Percentiles rank a stretch among this genome's conserved stretches.
Evolutionary conservation across 1,140 invertebrate species (phyloP).

Genomic region (Apis mellifera): Amel_HAv3.1 CM009931.2:376001-376500

Average conservation of each 20-base stretch:
- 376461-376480: slow-evolving; percentile 81
- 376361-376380: slow-evolving; percentile 76
- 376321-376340: slow-evolving; percentile 75
- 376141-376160: neutral
- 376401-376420: slow-evolving; percentile 70
- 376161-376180: neutral
- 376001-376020: neutral
- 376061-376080: neutral
- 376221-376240: neutral
- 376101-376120: neutral
- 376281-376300: neutral
- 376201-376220: neutral
- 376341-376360: slow-evolving; percentile 37
- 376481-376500: slow-evolving; percentile 74
- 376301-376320: slow-evolving; percentile 53
- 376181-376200: too few species aligned
- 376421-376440: slow-evolving; percentile 77
- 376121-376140: neutral
- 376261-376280: neutral
- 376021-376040: neutral
- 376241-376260: neutral
- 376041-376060: neutral
- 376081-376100: neutral
- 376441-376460: slow-evolving; percentile 71
- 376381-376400: slow-evolving; percentile 66